These are phyloP conservation scores for Colaptes auratus DNA, from an alignment of 2,113 vertebrate genomes.

Conservation along the genomic window DNA sequence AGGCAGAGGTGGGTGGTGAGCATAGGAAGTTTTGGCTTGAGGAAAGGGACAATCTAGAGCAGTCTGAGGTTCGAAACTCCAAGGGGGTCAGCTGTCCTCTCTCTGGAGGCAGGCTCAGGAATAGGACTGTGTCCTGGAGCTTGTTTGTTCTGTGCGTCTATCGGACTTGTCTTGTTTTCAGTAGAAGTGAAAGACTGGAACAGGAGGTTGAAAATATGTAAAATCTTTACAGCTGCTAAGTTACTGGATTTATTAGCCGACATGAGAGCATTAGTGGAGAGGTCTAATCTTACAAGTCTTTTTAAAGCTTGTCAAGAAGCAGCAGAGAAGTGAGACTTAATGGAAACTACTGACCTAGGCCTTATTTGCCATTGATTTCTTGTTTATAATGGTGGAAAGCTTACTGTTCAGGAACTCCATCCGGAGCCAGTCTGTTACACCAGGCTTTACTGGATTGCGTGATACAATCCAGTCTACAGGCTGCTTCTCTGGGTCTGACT, in stretches of 20 bases:
- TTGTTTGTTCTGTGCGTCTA: background rate
- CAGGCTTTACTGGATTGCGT: background rate
- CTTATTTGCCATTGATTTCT: background rate
- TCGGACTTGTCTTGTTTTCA: background rate
- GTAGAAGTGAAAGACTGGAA: background rate
- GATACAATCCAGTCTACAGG: background rate
- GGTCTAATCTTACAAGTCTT: conserved; percentile 25
- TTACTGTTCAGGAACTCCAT: background rate
- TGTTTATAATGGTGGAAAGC: background rate
- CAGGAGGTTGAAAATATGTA: conserved; percentile 9
- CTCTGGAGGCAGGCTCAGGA: background rate
- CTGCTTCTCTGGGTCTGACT: background rate
- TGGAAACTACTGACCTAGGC: background rate
- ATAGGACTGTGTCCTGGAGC: background rate
- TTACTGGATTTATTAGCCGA: conserved; percentile 30
- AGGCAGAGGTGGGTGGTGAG: background rate
- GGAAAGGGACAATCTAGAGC: background rate
- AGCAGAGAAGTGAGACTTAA: background rate
- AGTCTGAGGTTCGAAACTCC: too few species aligned
- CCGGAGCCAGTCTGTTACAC: background rate
- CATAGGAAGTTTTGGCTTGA: rapidly evolving
- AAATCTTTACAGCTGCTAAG: conserved; percentile 40
- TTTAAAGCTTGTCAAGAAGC: conserved; percentile 45
- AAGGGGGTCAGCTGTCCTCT: rapidly evolving
- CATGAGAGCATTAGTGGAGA: background rate